Base-by-base conservation (phyloP, 92 coral and sea anemone species). In the Palythoa grandis region DNA sequence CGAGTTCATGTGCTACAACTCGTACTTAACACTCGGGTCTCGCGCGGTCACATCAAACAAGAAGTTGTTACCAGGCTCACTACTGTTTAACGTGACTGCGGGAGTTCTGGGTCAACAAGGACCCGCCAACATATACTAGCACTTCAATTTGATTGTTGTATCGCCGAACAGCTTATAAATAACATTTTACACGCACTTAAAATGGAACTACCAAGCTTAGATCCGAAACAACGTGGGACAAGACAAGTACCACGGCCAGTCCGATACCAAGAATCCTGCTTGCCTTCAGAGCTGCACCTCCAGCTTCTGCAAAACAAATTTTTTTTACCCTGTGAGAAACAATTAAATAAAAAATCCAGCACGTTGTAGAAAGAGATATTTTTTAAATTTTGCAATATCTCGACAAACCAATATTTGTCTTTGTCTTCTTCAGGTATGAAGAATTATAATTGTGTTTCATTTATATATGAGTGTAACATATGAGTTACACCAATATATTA, bases 221-320 rank as follows among this genome's bases (percentile, higher is more conserved):
- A 11, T 29, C 11, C 37, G 1, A 29, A 52, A 76, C n/a, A 76
- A 76, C 39, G 43, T 54, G 63, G 5, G 15, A 54, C 47, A 76
- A 16, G 20, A 48, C 50, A 76, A 76, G 43, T 56, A 56, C 82
- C 25, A 37, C 48, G 25, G 82, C 19, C 29, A 76, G n/a, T 52
- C 82, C 63, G 7, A 76, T 54, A 23, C 66, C 82, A 50, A 54
- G 67, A 16, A 76, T 37, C 67, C 14, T 52, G 67, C 48, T 25
- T 76, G 82, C 67, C 25, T 52, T 76, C 39, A 76, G 22, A 16
- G 68, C 17, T 7, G 68, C 82, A 23, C 82, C 82, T 23, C 82
- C 67, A 54, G 82, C 82, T 29, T 53, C 82, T 76, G 66, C 37
- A 43, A 72, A 5, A 35, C 11, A 43, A 48, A 39, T 72, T 43